These are phyloP conservation scores for Tragelaphus strepsiceros DNA, from an alignment of 2,113 vertebrate genomes.

Conservation along the genomic window DNA sequence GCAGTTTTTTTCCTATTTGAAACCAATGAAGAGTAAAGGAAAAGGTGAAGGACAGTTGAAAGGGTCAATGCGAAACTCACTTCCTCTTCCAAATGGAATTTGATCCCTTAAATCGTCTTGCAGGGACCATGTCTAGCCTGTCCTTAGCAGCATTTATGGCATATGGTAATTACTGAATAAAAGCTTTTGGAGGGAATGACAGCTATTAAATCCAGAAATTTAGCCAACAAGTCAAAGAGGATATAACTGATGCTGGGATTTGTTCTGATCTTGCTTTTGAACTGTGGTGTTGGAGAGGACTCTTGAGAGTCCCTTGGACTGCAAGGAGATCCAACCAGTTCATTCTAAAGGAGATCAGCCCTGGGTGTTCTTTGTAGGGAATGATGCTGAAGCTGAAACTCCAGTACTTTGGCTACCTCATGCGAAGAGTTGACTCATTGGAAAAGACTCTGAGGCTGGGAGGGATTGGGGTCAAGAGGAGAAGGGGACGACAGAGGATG, in stretches of 20 bases:
- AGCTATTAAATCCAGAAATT: background rate
- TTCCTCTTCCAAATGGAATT: background rate
- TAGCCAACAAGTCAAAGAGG: background rate
- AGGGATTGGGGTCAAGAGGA: no score
- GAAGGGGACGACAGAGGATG: accelerated
- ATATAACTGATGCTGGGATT: background rate
- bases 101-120: background rate
- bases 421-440: no score
- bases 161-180: background rate
- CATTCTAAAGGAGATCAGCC: no score
- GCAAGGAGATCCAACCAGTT: no score
- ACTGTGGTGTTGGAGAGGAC: no score
- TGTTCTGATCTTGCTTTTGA: background rate
- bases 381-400: no score
- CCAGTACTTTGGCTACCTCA: no score
- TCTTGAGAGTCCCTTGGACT: no score
- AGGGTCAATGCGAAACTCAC: background rate
- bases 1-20: background rate
- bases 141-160: background rate
- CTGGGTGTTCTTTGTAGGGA: no score
- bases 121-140: background rate
- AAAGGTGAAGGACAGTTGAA: background rate
- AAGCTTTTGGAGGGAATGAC: background rate
- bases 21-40: background rate
- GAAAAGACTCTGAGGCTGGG: no score